Evolutionary conservation across 2,797 vertebrate species (phyloP), one percentile per base, ranked within the genome.

Genomic region (Premnoplex brunnescens): DNA sequence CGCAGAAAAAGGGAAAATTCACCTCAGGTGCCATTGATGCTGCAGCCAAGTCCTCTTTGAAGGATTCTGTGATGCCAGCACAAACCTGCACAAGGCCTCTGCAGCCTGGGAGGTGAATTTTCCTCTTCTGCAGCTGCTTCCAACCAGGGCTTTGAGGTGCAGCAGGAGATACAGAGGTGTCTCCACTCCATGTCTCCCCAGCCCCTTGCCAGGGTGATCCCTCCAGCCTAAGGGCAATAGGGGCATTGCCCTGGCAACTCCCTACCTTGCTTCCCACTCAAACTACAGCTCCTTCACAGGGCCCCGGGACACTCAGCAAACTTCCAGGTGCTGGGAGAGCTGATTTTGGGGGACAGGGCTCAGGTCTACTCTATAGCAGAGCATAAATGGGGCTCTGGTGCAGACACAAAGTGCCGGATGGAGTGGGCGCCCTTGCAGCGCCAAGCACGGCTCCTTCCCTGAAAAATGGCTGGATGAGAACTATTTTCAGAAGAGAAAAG

Each of bases 271-370:
- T 48, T 79, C 37, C 55, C 10, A 5, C n/a, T 83, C 48, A 32
- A 0, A 0, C 32, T 48, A 74, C 69, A 59, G 17, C 56, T 74
- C 12, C 30, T 83, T 41, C 2, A 5, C 76, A 28, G 0, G 1
- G 60, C 56, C 12, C 41, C 11, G 26, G 30, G 23, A 39, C 36
- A 21, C n/a, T 52, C 41, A 77, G 52, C 41, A 86, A 67, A 84
- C 32, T 15, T 69, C 16, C 14, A 1, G 1, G n/a, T 10, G 41
- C n/a, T 36, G 51, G 14, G 20, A 64, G 12, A 48, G 48, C 22
- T 51, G 41, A 2, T 49, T 82, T 64, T 44, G 2, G 14, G 14
- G 11, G 5, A 30, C 36, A 73, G 58, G 12, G 6, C 41, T 89
- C 34, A 34, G 32, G 19, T 67, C 34, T 79, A 1, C 27, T 43